These are phyloP conservation scores for Melangyna quadrimaculata DNA, from an alignment of 2,888 invertebrate genomes.

Conservation along the genomic window DNA sequence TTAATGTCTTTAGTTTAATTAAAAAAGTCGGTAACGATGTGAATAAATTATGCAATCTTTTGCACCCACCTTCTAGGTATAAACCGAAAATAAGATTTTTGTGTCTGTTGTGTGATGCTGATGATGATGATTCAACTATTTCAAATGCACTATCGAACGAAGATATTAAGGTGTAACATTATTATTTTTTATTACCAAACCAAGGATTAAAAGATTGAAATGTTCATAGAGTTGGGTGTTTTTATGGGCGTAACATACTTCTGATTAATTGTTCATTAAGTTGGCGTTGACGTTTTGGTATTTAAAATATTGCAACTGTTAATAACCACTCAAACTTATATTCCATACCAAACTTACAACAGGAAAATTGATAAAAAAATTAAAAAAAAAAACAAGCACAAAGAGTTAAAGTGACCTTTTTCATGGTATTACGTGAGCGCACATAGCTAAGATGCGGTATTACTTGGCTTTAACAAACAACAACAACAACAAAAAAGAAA, in stretches of 20 bases:
- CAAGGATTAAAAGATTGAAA: background rate
- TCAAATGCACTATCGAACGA: constrained; percentile 4
- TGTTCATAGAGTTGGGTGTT: background rate
- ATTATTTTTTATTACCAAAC: background rate
- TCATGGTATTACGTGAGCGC: constrained; percentile 54
- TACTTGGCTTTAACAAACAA: background rate
- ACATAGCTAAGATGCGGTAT: constrained; percentile 27
- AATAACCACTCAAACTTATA: constrained; percentile 6
- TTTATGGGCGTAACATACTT: constrained; percentile 36
- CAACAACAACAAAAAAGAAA: background rate
- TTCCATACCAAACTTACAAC: background rate
- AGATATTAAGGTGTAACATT: constrained; percentile 12
- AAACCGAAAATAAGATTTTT: constrained; percentile 11
- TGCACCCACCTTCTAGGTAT: constrained; percentile 38
- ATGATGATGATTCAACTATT: constrained; percentile 31
- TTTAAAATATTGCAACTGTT: background rate
- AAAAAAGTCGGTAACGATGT: constrained; percentile 19
- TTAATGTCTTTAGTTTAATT: constrained; percentile 16
- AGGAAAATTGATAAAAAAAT: background rate
- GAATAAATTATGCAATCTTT: constrained; percentile 44
- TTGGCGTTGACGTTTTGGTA: constrained; percentile 8
- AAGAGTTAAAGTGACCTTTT: constrained; percentile 59
- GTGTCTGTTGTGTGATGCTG: background rate
- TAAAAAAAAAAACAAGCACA: background rate
- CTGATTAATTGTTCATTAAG: constrained; percentile 40